Base-by-base conservation (phyloP, 2,888 invertebrate genomes). In the Malthinus seriepunctatus region DNA sequence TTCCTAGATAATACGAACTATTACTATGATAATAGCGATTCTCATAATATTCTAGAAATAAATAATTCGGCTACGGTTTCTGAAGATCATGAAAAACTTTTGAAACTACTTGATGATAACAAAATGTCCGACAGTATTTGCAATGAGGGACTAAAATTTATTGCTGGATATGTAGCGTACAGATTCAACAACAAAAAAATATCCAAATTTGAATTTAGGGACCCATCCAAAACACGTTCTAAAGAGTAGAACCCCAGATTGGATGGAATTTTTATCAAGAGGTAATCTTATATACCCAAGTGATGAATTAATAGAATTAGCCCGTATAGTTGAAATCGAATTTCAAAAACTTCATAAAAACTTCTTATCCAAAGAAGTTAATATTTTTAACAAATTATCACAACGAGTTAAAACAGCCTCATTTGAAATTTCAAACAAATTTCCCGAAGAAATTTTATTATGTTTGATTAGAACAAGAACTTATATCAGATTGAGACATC, bases 251-350 rank as follows among this genome's bases (percentile, higher is more conserved):
- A 32, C 32, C 12, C 38, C 38, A 31, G 47, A 48, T 34, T 59
- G 59, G 62, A 51, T 51, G 9, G 39, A 62, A 48, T 62, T 51
- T 59, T 39, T 62, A 42, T 62, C 62, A 8, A 59, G 49, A 55
- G 58, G 62, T 33, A 37, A 51, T 31, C 47, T 62, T 9, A 53
- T 55, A 23, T 47, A 62, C 35, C 62, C 54, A 32, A 59, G 51
- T 38, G 51, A 62, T 35, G 48, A 54, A 3, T 10, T 37, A 12
- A 37, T 37, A 37, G 37, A 37, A 10, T 37, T 37, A 12, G 37
- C 11, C 12, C 46, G 32, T 11, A 39, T 55, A 14, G 31, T 60
- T 32, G 56, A 60, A 15, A 38, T 8, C 1, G 51, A 51, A 49
- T 60, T 56, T 33, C 34, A 56, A 32, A 34, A 47, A 44, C 54